A percentile compares a stretch with the other conserved stretches of the same genome.
These are phyloP conservation scores for Otus sunia DNA, from an alignment of 2,113 vertebrate species.

Conservation along the genomic window DNA sequence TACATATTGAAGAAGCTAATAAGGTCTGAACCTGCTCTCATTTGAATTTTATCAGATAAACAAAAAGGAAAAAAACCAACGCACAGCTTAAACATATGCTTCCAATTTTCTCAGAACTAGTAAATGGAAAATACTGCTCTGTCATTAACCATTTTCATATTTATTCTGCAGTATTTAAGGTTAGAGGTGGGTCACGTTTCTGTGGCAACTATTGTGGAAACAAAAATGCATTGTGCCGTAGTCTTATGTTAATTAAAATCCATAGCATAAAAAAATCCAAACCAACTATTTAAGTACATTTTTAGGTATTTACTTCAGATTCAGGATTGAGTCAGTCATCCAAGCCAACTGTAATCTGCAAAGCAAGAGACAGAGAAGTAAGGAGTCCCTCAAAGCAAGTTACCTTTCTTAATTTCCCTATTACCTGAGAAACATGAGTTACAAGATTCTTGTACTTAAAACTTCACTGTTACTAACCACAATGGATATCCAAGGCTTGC, in stretches of 20 bases:
- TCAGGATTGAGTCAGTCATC: background rate
- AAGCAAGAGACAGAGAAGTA: background rate
- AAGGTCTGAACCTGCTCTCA: background rate
- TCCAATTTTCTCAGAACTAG: constrained; percentile 29
- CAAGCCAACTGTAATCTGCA: background rate
- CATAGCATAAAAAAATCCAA: background rate
- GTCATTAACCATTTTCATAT: constrained; percentile 37
- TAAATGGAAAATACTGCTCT: constrained; percentile 40
- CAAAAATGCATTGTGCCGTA: background rate
- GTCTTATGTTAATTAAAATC: background rate
- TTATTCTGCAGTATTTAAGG: constrained; percentile 21
- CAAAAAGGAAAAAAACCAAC: background rate
- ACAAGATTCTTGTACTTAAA: background rate
- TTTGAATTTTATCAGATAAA: constrained; percentile 7
- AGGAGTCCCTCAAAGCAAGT: background rate
- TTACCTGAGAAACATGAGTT: background rate
- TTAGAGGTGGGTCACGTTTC: constrained; percentile 18
- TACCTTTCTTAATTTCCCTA: background rate
- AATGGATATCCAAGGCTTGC: background rate
- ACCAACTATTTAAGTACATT: background rate
- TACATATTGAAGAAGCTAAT: background rate
- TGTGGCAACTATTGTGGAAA: background rate
- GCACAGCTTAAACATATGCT: background rate
- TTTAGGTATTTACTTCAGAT: background rate
- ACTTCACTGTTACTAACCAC: background rate